Evolutionary conservation across 2,888 invertebrate species (phyloP).

Genomic region (Acanthosepion pharaonis): DNA sequence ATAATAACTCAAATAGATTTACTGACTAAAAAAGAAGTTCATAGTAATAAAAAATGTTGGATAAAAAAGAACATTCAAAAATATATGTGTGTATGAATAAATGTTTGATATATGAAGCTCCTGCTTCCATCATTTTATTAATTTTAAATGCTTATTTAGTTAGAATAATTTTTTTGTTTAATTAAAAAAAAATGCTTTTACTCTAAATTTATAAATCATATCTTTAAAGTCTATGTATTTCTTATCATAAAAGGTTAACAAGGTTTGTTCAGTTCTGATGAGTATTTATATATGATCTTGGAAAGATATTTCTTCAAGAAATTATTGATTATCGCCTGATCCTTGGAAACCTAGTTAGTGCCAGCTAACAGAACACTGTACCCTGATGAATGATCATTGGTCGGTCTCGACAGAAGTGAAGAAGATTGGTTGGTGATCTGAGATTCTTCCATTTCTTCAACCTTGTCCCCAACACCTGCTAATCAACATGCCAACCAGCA

Average conservation of each 20-base stretch:
- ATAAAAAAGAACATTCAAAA: no score
- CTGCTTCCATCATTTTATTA: no score
- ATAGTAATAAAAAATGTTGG: no score
- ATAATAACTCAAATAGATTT: no score
- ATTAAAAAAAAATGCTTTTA: no score
- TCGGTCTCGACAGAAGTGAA: not conserved
- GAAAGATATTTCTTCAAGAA: not conserved
- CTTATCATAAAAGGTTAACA: not conserved
- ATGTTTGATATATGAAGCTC: no score
- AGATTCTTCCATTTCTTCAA: not conserved
- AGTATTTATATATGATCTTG: not conserved
- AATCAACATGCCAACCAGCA: constrained; percentile 33
- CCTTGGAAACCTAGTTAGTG: not conserved
- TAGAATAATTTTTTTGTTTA: no score
- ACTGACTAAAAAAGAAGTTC: no score
- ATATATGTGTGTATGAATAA: no score
- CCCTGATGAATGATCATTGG: constrained; percentile 2
- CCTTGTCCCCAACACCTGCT: constrained; percentile 33
- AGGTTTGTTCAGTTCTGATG: not conserved
- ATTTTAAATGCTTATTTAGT: no score
- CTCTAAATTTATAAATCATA: no score
- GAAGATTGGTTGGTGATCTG: not conserved
- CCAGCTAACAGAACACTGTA: constrained; percentile 18
- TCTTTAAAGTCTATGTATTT: no score
- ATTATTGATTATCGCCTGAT: not conserved